phyloP scores from a whole-genome alignment of 2,888 invertebrate genomes.

The Meiosimyza decipiens region DNA sequence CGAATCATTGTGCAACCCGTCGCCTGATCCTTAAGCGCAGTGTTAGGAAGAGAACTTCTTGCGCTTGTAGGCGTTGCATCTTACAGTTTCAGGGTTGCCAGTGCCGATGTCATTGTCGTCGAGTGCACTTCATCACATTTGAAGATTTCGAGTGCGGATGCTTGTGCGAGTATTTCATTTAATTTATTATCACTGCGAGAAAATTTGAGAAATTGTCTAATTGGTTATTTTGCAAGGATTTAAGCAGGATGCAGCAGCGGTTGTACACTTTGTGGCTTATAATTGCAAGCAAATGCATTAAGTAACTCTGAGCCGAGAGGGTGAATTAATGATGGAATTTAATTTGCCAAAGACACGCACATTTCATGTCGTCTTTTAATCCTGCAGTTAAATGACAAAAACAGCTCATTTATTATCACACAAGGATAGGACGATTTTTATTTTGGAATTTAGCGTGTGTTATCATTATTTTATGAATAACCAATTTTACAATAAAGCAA shows the following conservation, averaged over 20 bases:
- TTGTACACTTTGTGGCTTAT: conserved; percentile 28
- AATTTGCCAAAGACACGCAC: conserved; percentile 34
- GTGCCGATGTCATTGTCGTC: conserved; percentile 2
- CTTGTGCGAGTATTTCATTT: conserved; percentile 27
- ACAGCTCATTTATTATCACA: no score
- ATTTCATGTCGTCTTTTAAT: conserved; percentile 32
- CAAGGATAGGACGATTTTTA: not conserved
- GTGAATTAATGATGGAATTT: conserved; percentile 24
- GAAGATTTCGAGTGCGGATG: not conserved
- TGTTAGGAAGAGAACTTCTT: no score
- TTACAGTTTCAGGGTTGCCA: not conserved
- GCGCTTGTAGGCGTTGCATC: no score
- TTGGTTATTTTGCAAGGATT: conserved; percentile 26
- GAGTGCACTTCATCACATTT: conserved; percentile 34
- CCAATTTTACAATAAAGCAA: not conserved
- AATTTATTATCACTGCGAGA: conserved; percentile 30
- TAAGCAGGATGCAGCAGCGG: not conserved
- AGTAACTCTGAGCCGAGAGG: conserved; percentile 6
- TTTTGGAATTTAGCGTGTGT: not conserved
- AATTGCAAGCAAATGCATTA: conserved; percentile 26
- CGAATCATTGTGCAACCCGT: no score
- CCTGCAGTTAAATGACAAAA: not conserved
- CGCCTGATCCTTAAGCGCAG: no score
- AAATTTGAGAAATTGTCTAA: conserved; percentile 28
- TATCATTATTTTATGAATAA: not conserved